Percentiles rank a stretch among this genome's conserved stretches.
Conservation (phyloP, 2,888 invertebrate genomes). For the Eupithecia subfuscata region DNA sequence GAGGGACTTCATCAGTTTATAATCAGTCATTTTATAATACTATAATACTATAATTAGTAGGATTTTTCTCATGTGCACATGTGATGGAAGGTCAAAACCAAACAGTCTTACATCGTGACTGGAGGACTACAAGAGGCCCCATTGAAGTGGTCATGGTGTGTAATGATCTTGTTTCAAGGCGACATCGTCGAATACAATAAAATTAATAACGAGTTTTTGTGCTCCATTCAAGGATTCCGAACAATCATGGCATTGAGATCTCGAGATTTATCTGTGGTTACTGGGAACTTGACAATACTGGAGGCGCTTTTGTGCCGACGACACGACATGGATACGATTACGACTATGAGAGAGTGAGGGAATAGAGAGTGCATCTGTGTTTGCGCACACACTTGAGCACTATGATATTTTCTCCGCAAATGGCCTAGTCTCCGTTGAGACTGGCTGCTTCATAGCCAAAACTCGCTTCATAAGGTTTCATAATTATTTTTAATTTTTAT, state of each 20-base stretch:
- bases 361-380: no score
- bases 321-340: neutral
- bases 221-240: slow-evolving; percentile 72
- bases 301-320: slow-evolving; percentile 22
- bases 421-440: no score
- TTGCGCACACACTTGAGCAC: no score
- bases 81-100: slow-evolving; percentile 1
- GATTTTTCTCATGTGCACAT: neutral
- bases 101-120: slow-evolving; percentile 5
- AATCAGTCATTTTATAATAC: no score
- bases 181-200: slow-evolving; percentile 75
- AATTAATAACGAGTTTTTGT: slow-evolving; percentile 75
- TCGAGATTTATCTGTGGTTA: slow-evolving; percentile 51
- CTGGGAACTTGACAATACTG: slow-evolving; percentile 47
- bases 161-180: slow-evolving; percentile 74
- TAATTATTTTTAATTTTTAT: no score
- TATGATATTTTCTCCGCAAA: no score
- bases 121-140: slow-evolving; percentile 53
- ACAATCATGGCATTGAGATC: slow-evolving; percentile 53
- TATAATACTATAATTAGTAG: no score
- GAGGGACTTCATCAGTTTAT: no score
- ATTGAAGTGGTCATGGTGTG: slow-evolving; percentile 58
- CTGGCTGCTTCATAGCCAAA: no score
- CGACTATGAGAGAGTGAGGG: no score
- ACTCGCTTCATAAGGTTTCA: no score